Percentiles rank a stretch among this genome's conserved stretches.
Conservation (phyloP, 2,888 invertebrate genomes). For the Parthenolecanium corni region DNA sequence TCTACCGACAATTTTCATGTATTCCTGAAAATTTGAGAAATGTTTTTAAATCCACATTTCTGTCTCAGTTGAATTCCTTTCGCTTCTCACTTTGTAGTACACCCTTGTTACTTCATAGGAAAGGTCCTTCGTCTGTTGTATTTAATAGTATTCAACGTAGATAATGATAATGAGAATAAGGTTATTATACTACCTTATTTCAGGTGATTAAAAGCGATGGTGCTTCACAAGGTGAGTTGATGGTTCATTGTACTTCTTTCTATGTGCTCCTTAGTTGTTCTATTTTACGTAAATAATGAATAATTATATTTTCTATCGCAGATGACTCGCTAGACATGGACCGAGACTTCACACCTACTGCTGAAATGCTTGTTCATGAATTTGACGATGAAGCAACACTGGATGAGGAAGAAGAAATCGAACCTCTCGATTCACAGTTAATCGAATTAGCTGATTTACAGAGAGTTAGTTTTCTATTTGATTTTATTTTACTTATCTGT, state of each 20-base stretch:
- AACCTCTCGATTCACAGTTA: slow-evolving; percentile 38
- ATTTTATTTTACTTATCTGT: not conserved
- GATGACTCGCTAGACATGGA: slow-evolving; percentile 21
- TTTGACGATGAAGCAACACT: slow-evolving; percentile 94
- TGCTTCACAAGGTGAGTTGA: slow-evolving; percentile 2
- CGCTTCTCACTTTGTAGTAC: not conserved
- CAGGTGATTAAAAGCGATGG: slow-evolving; percentile 18
- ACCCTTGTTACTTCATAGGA: too few species aligned
- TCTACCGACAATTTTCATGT: not conserved
- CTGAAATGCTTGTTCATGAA: slow-evolving; percentile 92
- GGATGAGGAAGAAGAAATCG: slow-evolving; percentile 83
- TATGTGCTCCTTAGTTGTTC: too few species aligned
- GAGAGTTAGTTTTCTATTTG: slow-evolving; percentile 55
- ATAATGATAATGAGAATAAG: not conserved
- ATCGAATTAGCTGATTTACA: slow-evolving; percentile 77
- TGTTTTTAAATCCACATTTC: not conserved
- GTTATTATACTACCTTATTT: not conserved
- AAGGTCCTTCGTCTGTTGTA: too few species aligned
- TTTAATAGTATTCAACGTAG: too few species aligned
- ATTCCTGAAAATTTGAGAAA: not conserved
- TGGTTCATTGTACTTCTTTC: too few species aligned
- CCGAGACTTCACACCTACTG: slow-evolving; percentile 23
- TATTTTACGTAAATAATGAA: not conserved
- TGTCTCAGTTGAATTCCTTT: not conserved
- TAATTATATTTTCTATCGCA: slow-evolving; percentile 1